Percentiles rank a stretch among this genome's conserved stretches.
These are phyloP conservation scores for Nebria salina DNA, from an alignment of 2,888 invertebrate genomes.

Conservation along the genomic window DNA sequence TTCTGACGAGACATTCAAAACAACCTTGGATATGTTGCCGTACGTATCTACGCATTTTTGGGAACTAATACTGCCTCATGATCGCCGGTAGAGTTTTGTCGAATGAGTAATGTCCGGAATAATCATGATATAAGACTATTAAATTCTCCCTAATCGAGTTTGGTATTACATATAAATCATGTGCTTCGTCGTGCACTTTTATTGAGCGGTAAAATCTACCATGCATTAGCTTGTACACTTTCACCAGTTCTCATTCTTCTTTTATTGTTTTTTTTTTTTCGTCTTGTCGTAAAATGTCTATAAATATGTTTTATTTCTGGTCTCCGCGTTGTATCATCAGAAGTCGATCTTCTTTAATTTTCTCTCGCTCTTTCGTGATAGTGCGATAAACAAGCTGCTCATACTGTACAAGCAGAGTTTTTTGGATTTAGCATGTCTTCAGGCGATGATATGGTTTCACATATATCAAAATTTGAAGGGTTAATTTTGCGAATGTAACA, in stretches of 20 bases:
- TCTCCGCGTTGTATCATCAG: not conserved
- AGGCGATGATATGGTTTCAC: constrained; percentile 22
- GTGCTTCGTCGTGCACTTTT: not conserved
- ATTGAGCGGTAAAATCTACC: not conserved
- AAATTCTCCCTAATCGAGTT: constrained; percentile 29
- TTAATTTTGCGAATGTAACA: constrained; percentile 34
- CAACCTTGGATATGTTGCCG: not conserved
- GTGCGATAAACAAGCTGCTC: no score
- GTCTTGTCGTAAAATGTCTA: not conserved
- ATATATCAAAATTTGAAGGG: constrained; percentile 31
- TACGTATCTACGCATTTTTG: not conserved
- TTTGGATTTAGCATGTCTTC: constrained; percentile 22
- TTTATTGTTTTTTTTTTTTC: not conserved
- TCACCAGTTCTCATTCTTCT: not conserved
- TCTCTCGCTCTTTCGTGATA: no score
- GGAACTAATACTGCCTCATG: constrained; percentile 24
- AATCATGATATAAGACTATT: constrained; percentile 37
- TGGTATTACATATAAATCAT: constrained; percentile 35
- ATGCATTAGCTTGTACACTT: not conserved
- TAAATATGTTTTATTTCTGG: not conserved
- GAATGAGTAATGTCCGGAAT: constrained; percentile 22
- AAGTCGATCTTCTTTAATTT: constrained; percentile 1
- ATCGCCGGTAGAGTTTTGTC: constrained; percentile 23
- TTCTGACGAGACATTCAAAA: constrained; percentile 11
- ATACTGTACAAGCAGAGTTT: constrained; percentile 1